Evolutionary conservation across 2,888 invertebrate species (phyloP).

Genomic region (Vesta saturnalis): DNA sequence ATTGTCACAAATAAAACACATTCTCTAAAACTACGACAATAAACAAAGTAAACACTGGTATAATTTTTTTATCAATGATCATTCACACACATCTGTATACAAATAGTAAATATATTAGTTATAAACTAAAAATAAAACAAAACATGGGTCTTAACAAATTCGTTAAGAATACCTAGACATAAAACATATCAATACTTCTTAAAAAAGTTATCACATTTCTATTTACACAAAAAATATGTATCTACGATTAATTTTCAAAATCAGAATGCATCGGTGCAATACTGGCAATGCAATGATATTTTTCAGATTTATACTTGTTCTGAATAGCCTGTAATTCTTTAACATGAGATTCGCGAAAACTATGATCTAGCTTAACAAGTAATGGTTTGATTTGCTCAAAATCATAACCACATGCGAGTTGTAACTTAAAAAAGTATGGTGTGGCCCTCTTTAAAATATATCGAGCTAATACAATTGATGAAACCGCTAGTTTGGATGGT

Average conservation of each 20-base stretch:
- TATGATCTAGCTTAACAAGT: conserved; percentile 63
- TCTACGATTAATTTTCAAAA: conserved; percentile 17
- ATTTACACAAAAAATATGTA: neutral
- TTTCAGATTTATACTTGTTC: conserved; percentile 65
- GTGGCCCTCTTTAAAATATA: conserved; percentile 56
- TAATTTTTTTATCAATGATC: no score
- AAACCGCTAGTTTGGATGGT: conserved; percentile 58
- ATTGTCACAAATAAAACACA: no score
- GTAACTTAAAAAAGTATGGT: no score
- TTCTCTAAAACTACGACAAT: no score
- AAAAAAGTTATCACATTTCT: neutral
- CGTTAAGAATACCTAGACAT: no score
- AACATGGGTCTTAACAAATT: no score
- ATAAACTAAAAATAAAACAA: no score
- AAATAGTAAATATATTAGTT: no score
- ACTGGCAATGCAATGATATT: conserved; percentile 52
- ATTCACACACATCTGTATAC: no score
- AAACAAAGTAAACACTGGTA: no score
- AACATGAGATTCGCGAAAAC: conserved; percentile 62
- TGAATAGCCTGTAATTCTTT: conserved; percentile 66
- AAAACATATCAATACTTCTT: no score
- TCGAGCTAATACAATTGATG: conserved; percentile 55
- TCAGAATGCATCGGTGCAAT: conserved; percentile 46
- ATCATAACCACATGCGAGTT: conserved; percentile 62
- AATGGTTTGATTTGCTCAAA: conserved; percentile 64